Evolutionary conservation across 1,140 invertebrate genomes (phyloP).

Genomic region (Drosophila tsacasi): DNA sequence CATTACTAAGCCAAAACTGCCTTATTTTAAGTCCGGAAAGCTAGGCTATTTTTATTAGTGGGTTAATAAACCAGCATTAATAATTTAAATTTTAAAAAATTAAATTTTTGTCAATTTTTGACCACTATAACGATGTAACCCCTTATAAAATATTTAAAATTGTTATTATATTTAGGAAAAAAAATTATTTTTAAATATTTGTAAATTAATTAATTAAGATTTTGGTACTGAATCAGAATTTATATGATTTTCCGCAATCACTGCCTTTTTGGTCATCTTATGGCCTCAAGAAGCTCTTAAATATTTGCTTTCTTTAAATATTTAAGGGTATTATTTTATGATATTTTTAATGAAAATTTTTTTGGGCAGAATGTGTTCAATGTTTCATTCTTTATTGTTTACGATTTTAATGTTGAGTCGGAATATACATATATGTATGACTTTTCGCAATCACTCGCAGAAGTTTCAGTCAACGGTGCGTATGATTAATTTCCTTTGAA

Average conservation of each 20-base stretch:
- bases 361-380: too few relatives aligned
- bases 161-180: too few relatives aligned
- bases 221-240: not conserved
- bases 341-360: accelerated
- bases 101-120: not conserved
- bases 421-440: not conserved
- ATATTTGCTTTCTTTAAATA: not conserved
- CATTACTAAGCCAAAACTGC: not conserved
- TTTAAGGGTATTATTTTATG: too few relatives aligned
- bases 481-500: not conserved
- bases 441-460: not conserved
- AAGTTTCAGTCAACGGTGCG: not conserved
- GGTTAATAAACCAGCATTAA: not conserved
- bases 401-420: not conserved
- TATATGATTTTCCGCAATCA: not conserved
- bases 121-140: too few relatives aligned
- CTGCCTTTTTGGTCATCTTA: not conserved
- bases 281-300: not conserved
- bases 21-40: not conserved
- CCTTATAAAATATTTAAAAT: too few relatives aligned
- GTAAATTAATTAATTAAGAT: too few relatives aligned
- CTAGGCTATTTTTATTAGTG: not conserved
- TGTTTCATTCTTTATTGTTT: not conserved
- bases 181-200: too few relatives aligned
- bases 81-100: not conserved